Percentiles rank a stretch among this genome's conserved stretches.
phyloP scores from a whole-genome alignment of 2,797 vertebrate genomes.

The Pseudotriccus pelzelni region DNA sequence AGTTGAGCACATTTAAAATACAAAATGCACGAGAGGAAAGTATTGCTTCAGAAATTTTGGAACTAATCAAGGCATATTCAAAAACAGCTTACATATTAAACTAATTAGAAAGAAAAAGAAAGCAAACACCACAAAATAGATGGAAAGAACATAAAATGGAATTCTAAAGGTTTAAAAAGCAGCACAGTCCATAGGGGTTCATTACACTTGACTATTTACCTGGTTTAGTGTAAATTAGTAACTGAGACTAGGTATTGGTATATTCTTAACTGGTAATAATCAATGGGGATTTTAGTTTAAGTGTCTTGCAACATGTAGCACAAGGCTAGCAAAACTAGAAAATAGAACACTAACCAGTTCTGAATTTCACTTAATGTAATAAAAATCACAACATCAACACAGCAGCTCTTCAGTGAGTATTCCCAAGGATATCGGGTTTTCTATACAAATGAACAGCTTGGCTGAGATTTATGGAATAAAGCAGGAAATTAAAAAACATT shows the following conservation, averaged over 20 bases:
- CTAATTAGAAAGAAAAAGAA: neutral
- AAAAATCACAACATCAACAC: neutral
- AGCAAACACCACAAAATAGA: neutral
- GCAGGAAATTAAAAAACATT: conserved; percentile 14
- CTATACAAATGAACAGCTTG: neutral
- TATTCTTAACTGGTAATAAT: neutral
- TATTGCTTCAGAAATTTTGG: neutral
- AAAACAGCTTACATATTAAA: neutral
- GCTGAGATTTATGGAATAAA: neutral
- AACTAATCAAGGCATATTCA: neutral
- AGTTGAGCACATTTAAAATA: neutral
- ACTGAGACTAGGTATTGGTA: neutral
- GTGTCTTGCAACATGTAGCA: neutral
- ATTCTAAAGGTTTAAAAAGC: neutral
- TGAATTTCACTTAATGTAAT: neutral
- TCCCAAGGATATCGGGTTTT: neutral
- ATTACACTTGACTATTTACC: neutral
- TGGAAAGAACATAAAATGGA: neutral
- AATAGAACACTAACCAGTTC: neutral
- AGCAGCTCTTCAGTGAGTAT: neutral
- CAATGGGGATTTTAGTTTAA: neutral
- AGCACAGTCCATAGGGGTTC: neutral
- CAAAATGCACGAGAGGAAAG: neutral
- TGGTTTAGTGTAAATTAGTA: neutral
- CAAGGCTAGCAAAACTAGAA: neutral